A percentile compares a stretch with the other conserved stretches of the same genome.
Evolutionary conservation across 2,797 vertebrate species (phyloP).

Genomic region (Coendou prehensilis): DNA sequence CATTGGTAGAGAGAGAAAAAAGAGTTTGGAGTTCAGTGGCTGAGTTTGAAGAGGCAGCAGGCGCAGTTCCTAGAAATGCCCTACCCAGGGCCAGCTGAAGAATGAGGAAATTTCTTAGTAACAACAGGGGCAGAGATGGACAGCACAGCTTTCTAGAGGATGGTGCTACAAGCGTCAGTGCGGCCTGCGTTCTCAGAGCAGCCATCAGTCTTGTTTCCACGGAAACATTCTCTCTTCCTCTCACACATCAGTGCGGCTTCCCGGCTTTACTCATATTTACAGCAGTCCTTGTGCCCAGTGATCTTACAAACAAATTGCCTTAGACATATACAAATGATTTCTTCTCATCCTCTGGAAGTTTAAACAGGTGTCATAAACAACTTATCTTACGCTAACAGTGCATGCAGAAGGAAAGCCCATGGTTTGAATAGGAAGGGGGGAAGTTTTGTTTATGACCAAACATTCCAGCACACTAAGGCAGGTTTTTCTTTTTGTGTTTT

Average conservation of each 20-base stretch:
- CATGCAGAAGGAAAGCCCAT: background rate
- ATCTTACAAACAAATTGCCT: slow-evolving; percentile 72
- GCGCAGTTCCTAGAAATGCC: background rate
- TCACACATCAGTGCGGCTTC: background rate
- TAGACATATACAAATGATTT: slow-evolving; percentile 67
- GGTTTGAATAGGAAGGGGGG: slow-evolving; percentile 65
- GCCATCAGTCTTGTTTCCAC: background rate
- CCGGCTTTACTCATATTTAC: background rate
- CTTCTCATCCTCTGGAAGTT: slow-evolving; percentile 73
- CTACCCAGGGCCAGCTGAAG: background rate
- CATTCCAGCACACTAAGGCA: background rate
- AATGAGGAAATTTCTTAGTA: background rate
- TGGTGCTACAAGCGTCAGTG: too few species aligned
- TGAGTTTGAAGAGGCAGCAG: background rate
- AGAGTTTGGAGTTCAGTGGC: background rate
- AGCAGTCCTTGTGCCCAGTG: background rate
- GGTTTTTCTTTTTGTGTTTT: background rate
- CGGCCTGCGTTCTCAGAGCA: background rate
- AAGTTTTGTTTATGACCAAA: slow-evolving; percentile 46
- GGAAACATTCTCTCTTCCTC: background rate
- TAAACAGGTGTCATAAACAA: slow-evolving; percentile 71
- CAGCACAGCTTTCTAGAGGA: background rate
- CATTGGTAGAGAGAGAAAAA: background rate
- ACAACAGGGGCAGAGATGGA: background rate
- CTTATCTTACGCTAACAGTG: background rate